Base-by-base conservation (phyloP, 2,113 vertebrate genomes). In the Passer montanus region DNA sequence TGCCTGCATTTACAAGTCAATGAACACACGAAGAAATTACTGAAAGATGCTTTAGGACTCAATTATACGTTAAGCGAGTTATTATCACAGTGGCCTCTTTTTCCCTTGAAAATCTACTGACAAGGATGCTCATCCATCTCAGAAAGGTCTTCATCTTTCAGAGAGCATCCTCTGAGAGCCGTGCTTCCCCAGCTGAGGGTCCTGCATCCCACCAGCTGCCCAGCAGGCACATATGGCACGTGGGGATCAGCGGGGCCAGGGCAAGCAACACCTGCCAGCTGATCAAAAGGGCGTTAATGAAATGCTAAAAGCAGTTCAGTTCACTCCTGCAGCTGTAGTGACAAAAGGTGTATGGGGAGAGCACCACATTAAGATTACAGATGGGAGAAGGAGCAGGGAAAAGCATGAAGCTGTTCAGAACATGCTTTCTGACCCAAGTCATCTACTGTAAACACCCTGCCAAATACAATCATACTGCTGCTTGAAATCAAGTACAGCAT, bases 261-360 rank as follows among this genome's bases (percentile, higher is more conserved):
- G 70, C 6, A 7, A 84, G 86, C 41, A 88, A 86, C 93, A 90
- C 88, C 95, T 92, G 93, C 81, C n/a, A 11, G 0, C 73, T 93
- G 88, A 95, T 70, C 85, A 49, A 1, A 84, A 86, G 79, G 64
- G 79, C 88, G 89, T 46, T 90, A 92, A 94, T 56, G 88, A 88
- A n/a, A 86, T 49, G 53, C 94, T 92, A 22, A 88, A 77, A 88
- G 85, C 75, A 90, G 39, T 62, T 90, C 6, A 49, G 39, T 13
- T 78, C 79, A 68, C 72, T 67, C 64, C 82, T 88, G 66, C 68
- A 78, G 85, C 60, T 86, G 60, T 11, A 58, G 47, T 19, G n/a
- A 86, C 85, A 84, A 92, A 83, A 96, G 60, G 31, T 85, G 56
- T 19, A 39, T 0, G 2, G 41, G 46, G 52, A 91, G 76, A 53